Evolutionary conservation across 1,140 invertebrate genomes (phyloP).

Genomic region (Anthonomus grandis): DNA sequence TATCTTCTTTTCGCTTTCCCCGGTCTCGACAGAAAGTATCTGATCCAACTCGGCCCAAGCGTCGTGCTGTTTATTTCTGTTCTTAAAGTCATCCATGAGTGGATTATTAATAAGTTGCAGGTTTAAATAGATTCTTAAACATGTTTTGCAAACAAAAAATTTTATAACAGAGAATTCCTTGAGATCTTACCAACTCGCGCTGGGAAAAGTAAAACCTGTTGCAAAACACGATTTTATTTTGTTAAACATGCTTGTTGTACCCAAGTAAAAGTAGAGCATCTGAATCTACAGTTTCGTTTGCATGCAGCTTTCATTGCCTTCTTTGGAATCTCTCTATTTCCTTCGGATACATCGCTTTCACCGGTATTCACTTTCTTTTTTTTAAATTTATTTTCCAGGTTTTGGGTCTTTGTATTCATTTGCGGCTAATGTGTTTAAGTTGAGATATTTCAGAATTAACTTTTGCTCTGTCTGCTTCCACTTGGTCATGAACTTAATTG

Average conservation of each 20-base stretch:
- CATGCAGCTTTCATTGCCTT: too few relatives aligned
- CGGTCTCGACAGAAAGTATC: background rate
- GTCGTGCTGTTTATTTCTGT: background rate
- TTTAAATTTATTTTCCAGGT: too few relatives aligned
- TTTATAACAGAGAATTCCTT: background rate
- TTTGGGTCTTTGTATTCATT: too few relatives aligned
- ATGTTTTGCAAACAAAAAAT: background rate
- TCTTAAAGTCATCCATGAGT: background rate
- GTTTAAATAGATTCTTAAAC: background rate
- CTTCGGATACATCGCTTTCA: too few relatives aligned
- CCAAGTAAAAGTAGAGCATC: too few relatives aligned
- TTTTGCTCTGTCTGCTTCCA: too few relatives aligned
- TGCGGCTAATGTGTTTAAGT: too few relatives aligned
- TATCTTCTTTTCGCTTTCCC: background rate
- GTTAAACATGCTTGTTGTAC: background rate
- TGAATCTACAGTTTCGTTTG: too few relatives aligned
- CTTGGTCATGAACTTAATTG: too few relatives aligned
- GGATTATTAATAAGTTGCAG: background rate
- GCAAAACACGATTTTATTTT: conserved; percentile 1
- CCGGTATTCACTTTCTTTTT: too few relatives aligned
- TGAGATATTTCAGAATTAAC: too few relatives aligned
- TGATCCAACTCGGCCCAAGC: background rate
- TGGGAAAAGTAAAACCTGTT: background rate
- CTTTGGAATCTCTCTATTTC: too few relatives aligned
- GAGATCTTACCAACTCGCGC: background rate